Base-by-base conservation (phyloP, 2,113 vertebrate genomes). In the Calonectris borealis region DNA sequence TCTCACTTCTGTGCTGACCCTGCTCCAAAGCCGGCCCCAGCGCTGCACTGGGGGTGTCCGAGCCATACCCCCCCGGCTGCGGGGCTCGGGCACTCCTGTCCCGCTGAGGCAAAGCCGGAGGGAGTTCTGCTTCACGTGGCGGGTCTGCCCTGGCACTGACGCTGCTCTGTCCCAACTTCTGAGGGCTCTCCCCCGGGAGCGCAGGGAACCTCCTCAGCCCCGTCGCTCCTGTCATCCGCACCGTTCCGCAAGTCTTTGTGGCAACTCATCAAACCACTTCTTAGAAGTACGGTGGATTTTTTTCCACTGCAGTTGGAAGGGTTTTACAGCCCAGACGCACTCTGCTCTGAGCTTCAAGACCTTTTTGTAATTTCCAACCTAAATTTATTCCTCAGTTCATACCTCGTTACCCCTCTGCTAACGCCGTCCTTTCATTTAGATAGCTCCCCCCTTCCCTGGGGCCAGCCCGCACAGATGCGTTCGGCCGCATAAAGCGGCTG, bases 1-100 rank as follows among this genome's bases (percentile, higher is more conserved):
- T 36, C 40, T 58, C 44, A 2, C 44, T 18, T 26, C 34, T 13
- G n/a, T 11, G 2, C 4, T n/a, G 55, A 17, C 25, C n/a, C 49
- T 34, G 62, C 24, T 34, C 15, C 55, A 26, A 7, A 38, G 40
- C 34, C 3, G 4, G 18, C 7, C 29, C 25, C 14, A 17, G 31
- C 0, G 2, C 11, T 25, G n/a, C 6, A 5, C 17, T 4, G 48
- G 26, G 13, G 9, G 18, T 60, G 36, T 16, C 58, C 58, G 11
- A 18, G 16, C 29, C 38, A 5, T 13, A 11, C 44, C 11, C 22
- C 3, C 48, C 46, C 21, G 6, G 22, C n/a, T 34, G 57, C 3
- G 6, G 54, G 16, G 42, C 32, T 27, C 5, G 5, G 46, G 24
- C 21, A 3, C 32, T 36, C 32, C 14, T 4, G 4, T 62, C 66